Conservation (phyloP, 30 jellyfish, hydroid and myxozoan genomes). For the Aurelia sp. region DNA sequence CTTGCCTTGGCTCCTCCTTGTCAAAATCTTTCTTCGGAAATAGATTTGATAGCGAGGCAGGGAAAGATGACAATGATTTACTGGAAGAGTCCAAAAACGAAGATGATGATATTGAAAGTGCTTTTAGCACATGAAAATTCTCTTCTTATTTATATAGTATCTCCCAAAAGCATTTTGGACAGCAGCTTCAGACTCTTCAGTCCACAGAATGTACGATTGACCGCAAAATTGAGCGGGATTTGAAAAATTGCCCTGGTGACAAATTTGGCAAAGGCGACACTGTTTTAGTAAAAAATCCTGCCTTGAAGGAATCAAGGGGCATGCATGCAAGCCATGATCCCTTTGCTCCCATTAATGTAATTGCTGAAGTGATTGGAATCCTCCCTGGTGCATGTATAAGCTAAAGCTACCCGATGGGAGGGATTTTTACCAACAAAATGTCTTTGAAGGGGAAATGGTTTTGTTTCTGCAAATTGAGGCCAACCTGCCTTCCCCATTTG, state of each 20-base stretch:
- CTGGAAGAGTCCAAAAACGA: background rate
- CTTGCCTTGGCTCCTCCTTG: conserved; percentile 12
- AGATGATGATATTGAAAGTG: background rate
- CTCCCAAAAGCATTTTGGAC: background rate
- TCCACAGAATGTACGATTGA: conserved; percentile 6
- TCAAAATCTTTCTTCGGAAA: conserved; percentile 8
- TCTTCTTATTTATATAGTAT: background rate
- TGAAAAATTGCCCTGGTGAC: conserved; percentile 26
- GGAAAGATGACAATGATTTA: background rate
- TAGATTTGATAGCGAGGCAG: conserved; percentile 4
- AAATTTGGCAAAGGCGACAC: conserved; percentile 16
- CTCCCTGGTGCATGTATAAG: conserved; percentile 10
- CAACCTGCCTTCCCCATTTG: background rate
- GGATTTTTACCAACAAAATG: background rate
- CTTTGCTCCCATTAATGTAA: conserved; percentile 12
- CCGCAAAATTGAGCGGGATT: background rate
- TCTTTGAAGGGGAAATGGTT: conserved; percentile 36
- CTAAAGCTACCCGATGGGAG: conserved; percentile 12
- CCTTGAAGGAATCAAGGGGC: no score
- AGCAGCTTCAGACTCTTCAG: background rate
- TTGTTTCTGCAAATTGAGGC: background rate
- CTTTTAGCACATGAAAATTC: background rate
- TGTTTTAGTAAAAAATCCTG: background rate
- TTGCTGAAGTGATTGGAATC: conserved; percentile 29
- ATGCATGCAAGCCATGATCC: background rate